Evolutionary conservation across 2,113 vertebrate genomes (phyloP).

Genomic region (Lagopus muta): DNA sequence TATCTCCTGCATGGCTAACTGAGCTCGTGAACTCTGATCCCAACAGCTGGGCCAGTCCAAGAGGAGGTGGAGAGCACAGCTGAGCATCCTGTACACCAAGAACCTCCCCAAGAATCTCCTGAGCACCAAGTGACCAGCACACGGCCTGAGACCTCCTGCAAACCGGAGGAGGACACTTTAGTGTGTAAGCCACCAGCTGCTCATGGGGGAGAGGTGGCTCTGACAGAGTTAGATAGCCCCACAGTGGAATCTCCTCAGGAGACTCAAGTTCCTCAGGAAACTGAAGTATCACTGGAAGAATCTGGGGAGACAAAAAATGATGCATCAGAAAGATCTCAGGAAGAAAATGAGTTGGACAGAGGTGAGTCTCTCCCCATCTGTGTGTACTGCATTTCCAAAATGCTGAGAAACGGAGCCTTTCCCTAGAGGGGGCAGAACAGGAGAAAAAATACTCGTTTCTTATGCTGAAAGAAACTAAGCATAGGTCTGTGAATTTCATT

Average conservation of each 20-base stretch:
- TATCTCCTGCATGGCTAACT: background rate
- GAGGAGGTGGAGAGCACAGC: background rate
- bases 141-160: background rate
- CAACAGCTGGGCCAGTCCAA: constrained; percentile 20
- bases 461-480: background rate
- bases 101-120: background rate
- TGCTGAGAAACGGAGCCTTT: background rate
- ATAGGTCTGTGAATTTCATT: constrained; percentile 4
- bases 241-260: background rate
- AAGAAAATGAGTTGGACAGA: background rate
- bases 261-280: background rate
- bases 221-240: background rate
- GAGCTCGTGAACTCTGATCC: background rate
- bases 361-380: background rate
- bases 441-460: background rate
- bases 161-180: background rate
- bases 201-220: background rate
- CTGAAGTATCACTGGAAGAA: background rate
- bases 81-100: background rate
- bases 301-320: background rate
- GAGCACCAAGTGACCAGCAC: background rate
- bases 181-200: background rate
- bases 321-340: background rate
- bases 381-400: background rate
- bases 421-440: background rate